Conservation (phyloP, 2,888 invertebrate species). For the Nomada hirtipes region DNA sequence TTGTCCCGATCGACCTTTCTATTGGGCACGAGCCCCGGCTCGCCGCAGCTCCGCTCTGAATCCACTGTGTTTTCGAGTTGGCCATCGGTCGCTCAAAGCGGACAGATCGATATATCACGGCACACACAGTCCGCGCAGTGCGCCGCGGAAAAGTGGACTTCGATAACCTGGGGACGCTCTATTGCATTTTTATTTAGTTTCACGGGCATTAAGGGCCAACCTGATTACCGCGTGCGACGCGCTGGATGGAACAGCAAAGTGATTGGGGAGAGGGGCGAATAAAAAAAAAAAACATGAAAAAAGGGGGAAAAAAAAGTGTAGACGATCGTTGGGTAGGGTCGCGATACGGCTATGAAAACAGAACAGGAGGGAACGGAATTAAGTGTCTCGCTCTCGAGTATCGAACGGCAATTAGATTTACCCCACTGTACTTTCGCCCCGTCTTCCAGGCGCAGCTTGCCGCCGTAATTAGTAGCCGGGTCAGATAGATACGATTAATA, state of each 20-base stretch:
- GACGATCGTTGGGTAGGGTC: slow-evolving; percentile 35
- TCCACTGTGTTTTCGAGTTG: slow-evolving; percentile 62
- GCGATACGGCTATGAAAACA: slow-evolving; percentile 62
- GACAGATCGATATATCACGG: slow-evolving; percentile 71
- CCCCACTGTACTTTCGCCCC: slow-evolving; percentile 22
- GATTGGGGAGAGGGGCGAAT: slow-evolving; percentile 44
- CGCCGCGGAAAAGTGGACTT: slow-evolving; percentile 75
- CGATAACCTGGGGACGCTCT: slow-evolving; percentile 77
- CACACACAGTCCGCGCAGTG: slow-evolving; percentile 61
- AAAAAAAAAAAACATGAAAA: slow-evolving; percentile 27
- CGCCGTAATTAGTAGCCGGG: slow-evolving; percentile 45
- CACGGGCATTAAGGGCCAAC: slow-evolving; percentile 76
- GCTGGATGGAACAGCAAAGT: slow-evolving; percentile 68
- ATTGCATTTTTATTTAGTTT: slow-evolving; percentile 79
- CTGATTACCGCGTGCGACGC: slow-evolving; percentile 71
- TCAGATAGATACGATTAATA: slow-evolving; percentile 57
- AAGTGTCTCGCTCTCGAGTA: slow-evolving; percentile 57
- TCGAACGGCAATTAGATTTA: slow-evolving; percentile 56
- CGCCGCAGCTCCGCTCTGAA: background rate
- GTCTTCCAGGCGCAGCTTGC: slow-evolving; percentile 31
- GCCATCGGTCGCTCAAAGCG: slow-evolving; percentile 61
- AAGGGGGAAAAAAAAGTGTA: slow-evolving; percentile 28
- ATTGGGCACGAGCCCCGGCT: background rate
- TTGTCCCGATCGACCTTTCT: slow-evolving; percentile 14
- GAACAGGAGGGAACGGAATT: slow-evolving; percentile 53